Conservation (phyloP, 2,113 vertebrate genomes). For the Oplegnathus fasciatus region DNA sequence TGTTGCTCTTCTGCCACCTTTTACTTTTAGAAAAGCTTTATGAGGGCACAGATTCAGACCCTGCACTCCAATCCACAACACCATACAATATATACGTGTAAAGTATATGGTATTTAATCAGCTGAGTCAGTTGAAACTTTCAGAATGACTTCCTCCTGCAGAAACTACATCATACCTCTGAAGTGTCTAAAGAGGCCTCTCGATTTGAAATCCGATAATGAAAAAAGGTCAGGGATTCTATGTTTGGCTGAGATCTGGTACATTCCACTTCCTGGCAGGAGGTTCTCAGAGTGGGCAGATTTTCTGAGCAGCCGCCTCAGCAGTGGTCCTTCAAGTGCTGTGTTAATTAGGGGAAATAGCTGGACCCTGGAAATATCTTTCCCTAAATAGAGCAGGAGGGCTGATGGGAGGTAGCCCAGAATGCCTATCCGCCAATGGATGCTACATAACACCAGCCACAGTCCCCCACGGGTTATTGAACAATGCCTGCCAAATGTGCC, state of each 20-base stretch:
- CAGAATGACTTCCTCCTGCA: constrained; percentile 10
- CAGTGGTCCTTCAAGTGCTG: constrained; percentile 66
- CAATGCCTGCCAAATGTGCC: constrained; percentile 56
- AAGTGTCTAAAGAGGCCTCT: constrained; percentile 29
- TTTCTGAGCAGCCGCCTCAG: constrained; percentile 64
- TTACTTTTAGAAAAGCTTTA: not conserved
- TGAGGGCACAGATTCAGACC: not conserved
- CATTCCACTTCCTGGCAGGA: constrained; percentile 62
- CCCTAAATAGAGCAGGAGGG: constrained; percentile 79
- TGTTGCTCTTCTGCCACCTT: not conserved
- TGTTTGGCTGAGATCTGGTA: constrained; percentile 64
- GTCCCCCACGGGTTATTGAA: constrained; percentile 39
- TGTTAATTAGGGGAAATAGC: constrained; percentile 80
- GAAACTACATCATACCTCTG: constrained; percentile 1
- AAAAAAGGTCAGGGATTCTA: constrained; percentile 52
- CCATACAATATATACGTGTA: not conserved
- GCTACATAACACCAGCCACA: constrained; percentile 67
- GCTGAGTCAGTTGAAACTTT: not conserved
- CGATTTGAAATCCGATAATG: constrained; percentile 49
- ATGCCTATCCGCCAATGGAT: constrained; percentile 60
- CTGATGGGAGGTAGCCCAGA: constrained; percentile 66
- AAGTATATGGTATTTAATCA: not conserved
- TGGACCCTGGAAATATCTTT: constrained; percentile 79
- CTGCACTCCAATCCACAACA: not conserved
- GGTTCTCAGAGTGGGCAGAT: constrained; percentile 56